Evolutionary conservation across 1,140 invertebrate genomes (phyloP).

Genomic region (Batillaria attramentaria): DNA sequence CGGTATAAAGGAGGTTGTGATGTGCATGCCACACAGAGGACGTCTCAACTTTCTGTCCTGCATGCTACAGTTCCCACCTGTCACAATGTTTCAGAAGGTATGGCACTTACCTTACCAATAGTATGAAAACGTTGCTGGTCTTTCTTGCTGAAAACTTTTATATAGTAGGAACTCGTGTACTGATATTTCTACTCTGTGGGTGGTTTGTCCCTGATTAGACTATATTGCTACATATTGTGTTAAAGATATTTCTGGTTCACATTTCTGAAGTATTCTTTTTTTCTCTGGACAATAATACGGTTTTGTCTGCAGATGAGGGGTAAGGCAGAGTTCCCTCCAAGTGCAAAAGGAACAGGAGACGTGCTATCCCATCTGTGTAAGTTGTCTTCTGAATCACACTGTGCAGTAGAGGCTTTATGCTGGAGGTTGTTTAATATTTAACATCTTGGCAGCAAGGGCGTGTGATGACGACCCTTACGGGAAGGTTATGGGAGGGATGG

Average conservation of each 20-base stretch:
- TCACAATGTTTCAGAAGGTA: conserved; percentile 87
- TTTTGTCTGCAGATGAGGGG: conserved; percentile 74
- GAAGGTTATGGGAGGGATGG: no score
- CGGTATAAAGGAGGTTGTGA: conserved; percentile 82
- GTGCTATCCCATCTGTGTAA: conserved; percentile 93
- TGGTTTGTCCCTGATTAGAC: neutral
- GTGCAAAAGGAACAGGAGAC: conserved; percentile 82
- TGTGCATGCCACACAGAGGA: conserved; percentile 95
- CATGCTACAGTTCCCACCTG: conserved; percentile 86
- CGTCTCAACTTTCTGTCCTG: conserved; percentile 90
- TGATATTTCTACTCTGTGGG: neutral
- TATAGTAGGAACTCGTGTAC: neutral
- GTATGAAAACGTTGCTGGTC: neutral
- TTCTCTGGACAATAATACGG: conserved; percentile 21
- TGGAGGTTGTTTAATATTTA: neutral
- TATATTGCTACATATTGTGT: neutral
- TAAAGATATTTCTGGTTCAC: neutral
- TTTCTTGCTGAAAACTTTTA: neutral
- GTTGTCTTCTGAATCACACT: conserved; percentile 68
- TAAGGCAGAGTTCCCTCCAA: conserved; percentile 74
- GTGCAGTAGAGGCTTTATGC: neutral
- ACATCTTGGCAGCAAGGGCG: no score
- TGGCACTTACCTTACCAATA: no score
- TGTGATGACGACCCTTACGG: no score
- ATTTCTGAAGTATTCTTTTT: neutral